Conservation (phyloP, 1,140 invertebrate species). For the Eriocheir sinensis region DNA sequence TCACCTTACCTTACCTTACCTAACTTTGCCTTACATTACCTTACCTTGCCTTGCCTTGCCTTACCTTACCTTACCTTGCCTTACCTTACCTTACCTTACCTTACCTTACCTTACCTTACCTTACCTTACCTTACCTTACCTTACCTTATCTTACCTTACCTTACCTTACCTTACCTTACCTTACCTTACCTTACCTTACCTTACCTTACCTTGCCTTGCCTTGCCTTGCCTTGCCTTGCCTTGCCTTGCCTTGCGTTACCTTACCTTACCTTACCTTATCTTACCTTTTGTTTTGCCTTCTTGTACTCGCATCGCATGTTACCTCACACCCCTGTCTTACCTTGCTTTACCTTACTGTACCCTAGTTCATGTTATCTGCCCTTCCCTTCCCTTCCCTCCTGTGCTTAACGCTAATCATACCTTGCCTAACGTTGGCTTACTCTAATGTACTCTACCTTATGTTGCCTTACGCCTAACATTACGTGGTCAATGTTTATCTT, state of each 20-base stretch:
- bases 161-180: constrained; percentile 22
- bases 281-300: too few species aligned
- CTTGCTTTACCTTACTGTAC: constrained; percentile 14
- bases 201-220: constrained; percentile 20
- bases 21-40: too few species aligned
- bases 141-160: not conserved
- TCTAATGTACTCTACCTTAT: too few species aligned
- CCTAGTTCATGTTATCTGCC: too few species aligned
- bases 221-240: constrained; percentile 18
- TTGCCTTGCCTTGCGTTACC: too few species aligned
- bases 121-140: constrained; percentile 22
- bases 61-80: constrained; percentile 20
- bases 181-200: constrained; percentile 8
- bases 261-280: not conserved
- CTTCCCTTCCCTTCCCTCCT: too few species aligned
- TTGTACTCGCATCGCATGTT: too few species aligned
- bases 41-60: not conserved
- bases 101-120: constrained; percentile 23
- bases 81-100: constrained; percentile 8
- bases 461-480: too few species aligned
- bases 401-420: too few species aligned
- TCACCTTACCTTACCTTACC: constrained; percentile 5
- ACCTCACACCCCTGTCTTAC: not conserved
- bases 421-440: too few species aligned
- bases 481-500: too few species aligned